Conservation (phyloP, 2,113 vertebrate species). For the Theropithecus gelada region DNA sequence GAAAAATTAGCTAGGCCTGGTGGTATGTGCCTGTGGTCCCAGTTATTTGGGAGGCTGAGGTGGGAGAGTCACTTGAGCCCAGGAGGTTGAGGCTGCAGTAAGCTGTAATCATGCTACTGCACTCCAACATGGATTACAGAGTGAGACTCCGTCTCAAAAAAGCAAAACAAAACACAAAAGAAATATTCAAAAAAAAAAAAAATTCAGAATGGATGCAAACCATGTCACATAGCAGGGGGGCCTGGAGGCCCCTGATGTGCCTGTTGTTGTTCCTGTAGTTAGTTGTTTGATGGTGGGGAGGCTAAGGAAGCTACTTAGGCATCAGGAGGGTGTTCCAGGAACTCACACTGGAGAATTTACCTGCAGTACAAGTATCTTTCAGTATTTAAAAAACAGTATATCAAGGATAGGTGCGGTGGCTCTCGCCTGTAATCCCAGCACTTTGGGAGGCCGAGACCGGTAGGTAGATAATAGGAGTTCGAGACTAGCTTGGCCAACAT, state of each 20-base stretch:
- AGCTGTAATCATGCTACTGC: too few species aligned
- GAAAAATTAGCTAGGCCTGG: too few species aligned
- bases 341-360: background rate
- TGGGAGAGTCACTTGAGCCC: too few species aligned
- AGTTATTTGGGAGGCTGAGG: too few species aligned
- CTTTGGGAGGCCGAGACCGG: background rate
- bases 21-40: too few species aligned
- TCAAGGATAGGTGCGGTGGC: background rate
- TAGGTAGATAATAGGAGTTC: background rate
- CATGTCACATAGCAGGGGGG: fast-evolving
- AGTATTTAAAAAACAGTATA: background rate
- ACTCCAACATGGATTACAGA: too few species aligned
- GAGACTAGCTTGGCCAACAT: background rate
- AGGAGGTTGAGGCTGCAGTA: too few species aligned
- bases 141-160: too few species aligned
- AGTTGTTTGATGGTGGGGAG: background rate
- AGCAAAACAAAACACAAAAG: too few species aligned
- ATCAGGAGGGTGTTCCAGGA: background rate
- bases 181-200: too few species aligned
- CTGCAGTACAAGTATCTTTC: background rate
- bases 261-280: background rate
- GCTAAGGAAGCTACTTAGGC: background rate
- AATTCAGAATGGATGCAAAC: background rate
- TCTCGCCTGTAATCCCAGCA: background rate
- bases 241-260: background rate